A percentile compares a stretch with the other conserved stretches of the same genome.
Evolutionary conservation across 2,113 vertebrate species (phyloP).

Genomic region (Elgaria multicarinata): DNA sequence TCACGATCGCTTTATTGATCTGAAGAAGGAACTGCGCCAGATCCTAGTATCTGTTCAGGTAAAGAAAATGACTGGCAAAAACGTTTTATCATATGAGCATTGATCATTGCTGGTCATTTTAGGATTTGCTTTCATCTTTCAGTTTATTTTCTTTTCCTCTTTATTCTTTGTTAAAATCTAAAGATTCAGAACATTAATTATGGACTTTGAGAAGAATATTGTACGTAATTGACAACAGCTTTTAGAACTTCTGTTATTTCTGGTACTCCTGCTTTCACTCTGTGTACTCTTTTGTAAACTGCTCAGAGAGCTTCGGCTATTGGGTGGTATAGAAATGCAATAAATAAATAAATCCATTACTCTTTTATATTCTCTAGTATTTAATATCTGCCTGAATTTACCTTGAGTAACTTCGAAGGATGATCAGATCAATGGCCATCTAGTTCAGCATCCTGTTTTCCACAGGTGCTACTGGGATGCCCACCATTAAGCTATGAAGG

Average conservation of each 20-base stretch:
- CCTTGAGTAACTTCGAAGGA: not conserved
- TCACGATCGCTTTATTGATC: conserved; percentile 93
- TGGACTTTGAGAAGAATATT: not conserved
- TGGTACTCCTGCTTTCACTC: not conserved
- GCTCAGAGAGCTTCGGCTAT: no score
- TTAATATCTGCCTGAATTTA: not conserved
- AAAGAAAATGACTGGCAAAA: conserved; percentile 65
- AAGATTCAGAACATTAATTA: not conserved
- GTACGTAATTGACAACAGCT: not conserved
- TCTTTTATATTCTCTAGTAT: not conserved
- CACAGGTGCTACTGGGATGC: not conserved
- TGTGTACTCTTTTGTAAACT: no score
- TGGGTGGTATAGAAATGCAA: no score
- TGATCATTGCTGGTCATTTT: conserved; percentile 67
- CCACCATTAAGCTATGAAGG: fast-evolving
- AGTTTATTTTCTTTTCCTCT: conserved; percentile 36
- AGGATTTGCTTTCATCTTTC: conserved; percentile 42
- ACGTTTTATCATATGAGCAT: conserved; percentile 61
- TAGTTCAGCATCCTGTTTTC: not conserved
- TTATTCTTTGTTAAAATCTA: conserved; percentile 15
- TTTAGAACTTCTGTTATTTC: not conserved
- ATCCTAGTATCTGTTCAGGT: conserved; percentile 76
- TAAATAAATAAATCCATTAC: not conserved
- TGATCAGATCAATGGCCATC: not conserved
- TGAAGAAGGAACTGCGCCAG: conserved; percentile 88